Conservation (phyloP, 2,113 vertebrate species). For the Paedocypris sp. region DNA sequence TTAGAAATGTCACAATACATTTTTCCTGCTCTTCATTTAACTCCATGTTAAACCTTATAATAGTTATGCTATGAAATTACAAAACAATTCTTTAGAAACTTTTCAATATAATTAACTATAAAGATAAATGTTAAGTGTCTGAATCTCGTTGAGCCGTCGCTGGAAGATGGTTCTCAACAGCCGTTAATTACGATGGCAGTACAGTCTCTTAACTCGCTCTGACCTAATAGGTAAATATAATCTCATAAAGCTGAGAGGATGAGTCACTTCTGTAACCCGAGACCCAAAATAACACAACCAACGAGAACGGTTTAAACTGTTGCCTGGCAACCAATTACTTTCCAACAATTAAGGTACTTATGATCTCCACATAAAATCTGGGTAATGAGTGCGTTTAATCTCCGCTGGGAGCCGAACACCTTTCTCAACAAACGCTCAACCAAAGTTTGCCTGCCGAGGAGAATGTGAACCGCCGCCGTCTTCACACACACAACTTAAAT, state of each 20-base stretch:
- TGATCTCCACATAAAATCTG: conserved; percentile 25
- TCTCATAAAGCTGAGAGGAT: not conserved
- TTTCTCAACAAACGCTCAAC: not conserved
- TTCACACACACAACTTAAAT: too few species aligned
- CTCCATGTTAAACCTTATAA: too few species aligned
- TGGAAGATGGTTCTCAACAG: not conserved
- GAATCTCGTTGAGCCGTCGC: not conserved
- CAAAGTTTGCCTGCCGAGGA: not conserved
- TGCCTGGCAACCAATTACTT: conserved; percentile 44
- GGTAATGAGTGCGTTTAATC: conserved; percentile 29
- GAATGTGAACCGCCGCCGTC: not conserved
- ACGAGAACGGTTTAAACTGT: conserved; percentile 33
- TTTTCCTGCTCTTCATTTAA: too few species aligned
- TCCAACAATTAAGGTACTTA: conserved; percentile 34
- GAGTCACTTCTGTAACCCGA: conserved; percentile 17
- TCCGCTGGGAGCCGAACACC: conserved; percentile 12
- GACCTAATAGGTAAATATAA: not conserved
- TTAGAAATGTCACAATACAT: too few species aligned
- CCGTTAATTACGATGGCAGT: not conserved
- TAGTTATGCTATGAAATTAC: not conserved
- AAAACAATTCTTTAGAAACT: not conserved
- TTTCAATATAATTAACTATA: not conserved
- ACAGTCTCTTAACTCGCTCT: not conserved
- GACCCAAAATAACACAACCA: conserved; percentile 5
- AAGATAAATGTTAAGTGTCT: not conserved